Percentiles rank a stretch among this genome's conserved stretches.
These are phyloP conservation scores for Palythoa grandiflora DNA, from an alignment of 92 coral and sea anemone species.

Conservation along the genomic window DNA sequence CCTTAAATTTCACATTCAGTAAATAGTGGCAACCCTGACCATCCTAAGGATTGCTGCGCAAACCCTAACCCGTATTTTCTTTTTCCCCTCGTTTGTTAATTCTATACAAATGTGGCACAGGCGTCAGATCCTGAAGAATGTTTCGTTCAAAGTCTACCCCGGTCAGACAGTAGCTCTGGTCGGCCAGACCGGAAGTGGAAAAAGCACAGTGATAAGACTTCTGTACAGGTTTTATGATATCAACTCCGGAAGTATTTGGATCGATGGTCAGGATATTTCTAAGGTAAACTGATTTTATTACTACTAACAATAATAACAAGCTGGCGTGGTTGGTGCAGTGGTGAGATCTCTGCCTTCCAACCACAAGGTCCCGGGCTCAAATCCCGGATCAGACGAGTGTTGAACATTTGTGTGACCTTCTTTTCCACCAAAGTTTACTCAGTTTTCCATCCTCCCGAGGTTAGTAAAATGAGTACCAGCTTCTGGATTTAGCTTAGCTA, in stretches of 20 bases:
- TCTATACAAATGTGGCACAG: conserved; percentile 41
- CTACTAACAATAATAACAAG: too few relatives aligned
- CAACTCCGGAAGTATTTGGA: conserved; percentile 78
- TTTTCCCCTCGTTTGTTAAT: neutral
- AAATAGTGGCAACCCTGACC: too few relatives aligned
- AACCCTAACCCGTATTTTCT: neutral
- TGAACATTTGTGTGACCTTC: too few relatives aligned
- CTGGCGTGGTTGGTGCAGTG: too few relatives aligned
- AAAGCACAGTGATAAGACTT: conserved; percentile 94
- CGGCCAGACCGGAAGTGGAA: conserved; percentile 98
- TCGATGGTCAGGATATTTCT: conserved; percentile 94
- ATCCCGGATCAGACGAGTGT: too few relatives aligned
- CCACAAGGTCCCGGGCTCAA: too few relatives aligned
- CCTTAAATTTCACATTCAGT: too few relatives aligned
- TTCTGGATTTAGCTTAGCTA: too few relatives aligned
- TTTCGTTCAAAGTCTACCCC: conserved; percentile 89
- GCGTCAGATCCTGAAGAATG: conserved; percentile 83
- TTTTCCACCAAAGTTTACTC: too few relatives aligned
- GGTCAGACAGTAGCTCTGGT: conserved; percentile 98
- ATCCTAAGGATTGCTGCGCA: neutral
- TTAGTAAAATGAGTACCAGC: too few relatives aligned
- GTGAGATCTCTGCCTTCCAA: too few relatives aligned
- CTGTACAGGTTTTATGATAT: conserved; percentile 94
- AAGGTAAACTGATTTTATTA: conserved; percentile 62
- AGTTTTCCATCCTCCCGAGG: too few relatives aligned